These are phyloP conservation scores for Barypeithes pellucidus DNA, from an alignment of 2,888 invertebrate species.

Conservation along the genomic window DNA sequence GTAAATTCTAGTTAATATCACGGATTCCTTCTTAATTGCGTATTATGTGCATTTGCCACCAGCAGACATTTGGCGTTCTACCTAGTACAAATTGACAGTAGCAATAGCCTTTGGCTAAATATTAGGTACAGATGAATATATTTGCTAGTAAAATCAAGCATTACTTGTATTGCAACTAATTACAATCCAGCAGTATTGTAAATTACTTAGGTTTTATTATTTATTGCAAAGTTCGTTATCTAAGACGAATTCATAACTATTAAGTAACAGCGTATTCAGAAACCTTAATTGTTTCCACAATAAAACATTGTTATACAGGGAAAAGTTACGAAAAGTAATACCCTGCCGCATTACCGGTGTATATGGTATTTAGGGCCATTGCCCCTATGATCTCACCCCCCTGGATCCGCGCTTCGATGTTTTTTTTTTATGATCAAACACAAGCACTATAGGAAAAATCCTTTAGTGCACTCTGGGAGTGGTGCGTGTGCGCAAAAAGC, in stretches of 20 bases:
- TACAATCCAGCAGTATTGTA: neutral
- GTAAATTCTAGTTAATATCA: constrained; percentile 33
- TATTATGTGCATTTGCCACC: constrained; percentile 26
- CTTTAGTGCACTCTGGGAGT: too few species aligned
- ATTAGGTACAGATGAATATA: constrained; percentile 10
- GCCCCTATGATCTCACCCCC: too few species aligned
- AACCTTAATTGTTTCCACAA: constrained; percentile 11
- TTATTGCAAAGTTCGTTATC: constrained; percentile 10
- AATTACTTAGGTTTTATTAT: constrained; percentile 17
- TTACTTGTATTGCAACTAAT: constrained; percentile 11
- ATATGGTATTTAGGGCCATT: too few species aligned
- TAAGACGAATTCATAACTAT: constrained; percentile 10
- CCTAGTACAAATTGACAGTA: constrained; percentile 15
- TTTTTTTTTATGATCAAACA: too few species aligned
- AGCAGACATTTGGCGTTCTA: constrained; percentile 27
- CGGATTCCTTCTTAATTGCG: constrained; percentile 35
- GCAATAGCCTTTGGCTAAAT: constrained; percentile 14
- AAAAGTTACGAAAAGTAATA: too few species aligned
- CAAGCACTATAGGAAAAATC: too few species aligned
- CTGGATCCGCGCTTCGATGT: too few species aligned
- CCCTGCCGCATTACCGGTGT: too few species aligned
- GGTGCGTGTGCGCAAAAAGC: too few species aligned
- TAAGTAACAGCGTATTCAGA: neutral
- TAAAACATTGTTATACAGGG: constrained; percentile 9
- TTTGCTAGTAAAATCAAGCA: neutral